These are phyloP conservation scores for Periparus ater DNA, from an alignment of 2,797 vertebrate genomes.

Conservation along the genomic window DNA sequence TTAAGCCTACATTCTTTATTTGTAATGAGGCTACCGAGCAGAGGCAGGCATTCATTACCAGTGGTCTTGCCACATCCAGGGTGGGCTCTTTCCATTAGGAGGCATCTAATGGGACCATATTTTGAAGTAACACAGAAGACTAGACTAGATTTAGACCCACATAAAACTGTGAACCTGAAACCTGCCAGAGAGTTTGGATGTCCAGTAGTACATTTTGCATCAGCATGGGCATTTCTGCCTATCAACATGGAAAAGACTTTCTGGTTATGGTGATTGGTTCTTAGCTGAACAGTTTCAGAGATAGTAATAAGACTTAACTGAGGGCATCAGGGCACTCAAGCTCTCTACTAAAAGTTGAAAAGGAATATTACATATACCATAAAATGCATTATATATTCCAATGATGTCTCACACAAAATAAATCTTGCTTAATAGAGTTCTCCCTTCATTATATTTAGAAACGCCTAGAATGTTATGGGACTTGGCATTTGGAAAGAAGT, in stretches of 20 bases:
- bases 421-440: background rate
- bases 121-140: background rate
- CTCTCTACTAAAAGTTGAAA: background rate
- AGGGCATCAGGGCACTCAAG: background rate
- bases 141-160: background rate
- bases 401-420: background rate
- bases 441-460: background rate
- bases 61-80: background rate
- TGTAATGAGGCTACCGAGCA: background rate
- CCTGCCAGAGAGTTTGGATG: background rate
- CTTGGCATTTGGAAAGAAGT: background rate
- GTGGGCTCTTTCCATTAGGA: background rate
- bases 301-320: background rate
- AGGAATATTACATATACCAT: background rate
- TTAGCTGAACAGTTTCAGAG: background rate
- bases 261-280: background rate
- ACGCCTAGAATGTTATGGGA: background rate
- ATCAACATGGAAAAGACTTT: background rate
- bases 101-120: background rate
- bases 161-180: background rate
- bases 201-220: background rate
- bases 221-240: accelerated
- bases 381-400: background rate
- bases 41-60: background rate
- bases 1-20: background rate